These are phyloP conservation scores for Hypotaenidia philippensis DNA, from an alignment of 2,797 vertebrate genomes.

Conservation along the genomic window DNA sequence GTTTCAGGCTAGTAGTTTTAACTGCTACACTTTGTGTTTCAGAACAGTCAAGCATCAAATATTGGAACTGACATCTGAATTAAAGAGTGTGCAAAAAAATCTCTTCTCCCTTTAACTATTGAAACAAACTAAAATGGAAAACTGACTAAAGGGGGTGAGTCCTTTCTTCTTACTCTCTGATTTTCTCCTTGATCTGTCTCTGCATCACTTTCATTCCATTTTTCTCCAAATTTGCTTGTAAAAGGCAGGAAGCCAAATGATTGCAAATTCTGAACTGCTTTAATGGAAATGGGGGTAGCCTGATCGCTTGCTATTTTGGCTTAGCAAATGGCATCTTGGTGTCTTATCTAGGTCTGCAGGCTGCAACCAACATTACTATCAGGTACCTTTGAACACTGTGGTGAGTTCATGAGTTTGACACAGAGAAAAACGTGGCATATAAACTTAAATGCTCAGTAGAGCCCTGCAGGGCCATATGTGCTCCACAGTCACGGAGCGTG, in stretches of 20 bases:
- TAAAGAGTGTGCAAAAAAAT: neutral
- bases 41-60: slow-evolving; percentile 65
- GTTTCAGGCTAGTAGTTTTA: slow-evolving; percentile 41
- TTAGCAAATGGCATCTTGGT: neutral
- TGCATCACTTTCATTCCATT: neutral
- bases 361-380: neutral
- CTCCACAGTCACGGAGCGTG: neutral
- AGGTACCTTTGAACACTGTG: neutral
- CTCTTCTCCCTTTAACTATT: slow-evolving; percentile 1
- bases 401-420: neutral
- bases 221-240: neutral
- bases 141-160: slow-evolving; percentile 78
- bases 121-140: slow-evolving; percentile 67
- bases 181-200: neutral
- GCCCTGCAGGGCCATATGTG: neutral
- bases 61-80: slow-evolving; percentile 49
- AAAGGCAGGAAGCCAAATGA: neutral
- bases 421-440: neutral
- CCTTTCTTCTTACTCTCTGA: neutral
- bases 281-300: neutral
- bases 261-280: neutral
- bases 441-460: neutral
- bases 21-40: slow-evolving; percentile 68
- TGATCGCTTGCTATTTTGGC: neutral
- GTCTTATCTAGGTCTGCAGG: neutral